Conservation (phyloP, 2,113 vertebrate species). For the Syrrhaptes paradoxus region DNA sequence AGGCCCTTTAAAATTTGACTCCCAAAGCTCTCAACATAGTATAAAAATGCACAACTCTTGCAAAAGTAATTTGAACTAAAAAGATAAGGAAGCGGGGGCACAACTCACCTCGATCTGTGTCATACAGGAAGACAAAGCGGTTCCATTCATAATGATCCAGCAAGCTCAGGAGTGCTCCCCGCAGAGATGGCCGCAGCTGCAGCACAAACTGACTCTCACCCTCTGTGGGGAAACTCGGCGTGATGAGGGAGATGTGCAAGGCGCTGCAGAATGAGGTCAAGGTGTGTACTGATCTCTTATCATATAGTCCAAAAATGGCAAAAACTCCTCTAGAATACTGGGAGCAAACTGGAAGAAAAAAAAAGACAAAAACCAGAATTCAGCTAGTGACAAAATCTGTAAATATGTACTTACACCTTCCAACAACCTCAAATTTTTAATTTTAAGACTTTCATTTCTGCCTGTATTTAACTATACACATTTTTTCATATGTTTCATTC, state of each 20-base stretch:
- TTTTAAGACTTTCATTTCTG: neutral
- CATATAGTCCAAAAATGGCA: slow-evolving; percentile 98
- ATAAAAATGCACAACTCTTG: neutral
- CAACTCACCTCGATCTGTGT: slow-evolving; percentile 92
- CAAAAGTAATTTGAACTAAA: neutral
- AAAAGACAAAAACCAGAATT: neutral
- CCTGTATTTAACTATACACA: neutral
- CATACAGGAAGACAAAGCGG: slow-evolving; percentile 95
- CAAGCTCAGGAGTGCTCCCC: slow-evolving; percentile 91
- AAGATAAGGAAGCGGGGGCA: neutral
- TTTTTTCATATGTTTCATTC: neutral
- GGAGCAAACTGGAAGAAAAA: slow-evolving; percentile 89
- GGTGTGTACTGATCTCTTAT: slow-evolving; percentile 97
- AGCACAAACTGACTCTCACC: slow-evolving; percentile 96
- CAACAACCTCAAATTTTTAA: neutral
- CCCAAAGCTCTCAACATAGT: neutral
- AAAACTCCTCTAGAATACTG: slow-evolving; percentile 98
- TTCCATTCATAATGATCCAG: slow-evolving; percentile 97
- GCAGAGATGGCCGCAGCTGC: slow-evolving; percentile 92
- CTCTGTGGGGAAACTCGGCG: slow-evolving; percentile 94
- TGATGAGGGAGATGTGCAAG: slow-evolving; percentile 97
- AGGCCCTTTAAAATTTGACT: neutral
- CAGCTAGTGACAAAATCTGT: neutral
- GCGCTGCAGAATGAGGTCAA: slow-evolving; percentile 99
- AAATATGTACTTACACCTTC: neutral